Conservation (phyloP, 2,888 invertebrate species). For the Agonopterix subpropinquella region DNA sequence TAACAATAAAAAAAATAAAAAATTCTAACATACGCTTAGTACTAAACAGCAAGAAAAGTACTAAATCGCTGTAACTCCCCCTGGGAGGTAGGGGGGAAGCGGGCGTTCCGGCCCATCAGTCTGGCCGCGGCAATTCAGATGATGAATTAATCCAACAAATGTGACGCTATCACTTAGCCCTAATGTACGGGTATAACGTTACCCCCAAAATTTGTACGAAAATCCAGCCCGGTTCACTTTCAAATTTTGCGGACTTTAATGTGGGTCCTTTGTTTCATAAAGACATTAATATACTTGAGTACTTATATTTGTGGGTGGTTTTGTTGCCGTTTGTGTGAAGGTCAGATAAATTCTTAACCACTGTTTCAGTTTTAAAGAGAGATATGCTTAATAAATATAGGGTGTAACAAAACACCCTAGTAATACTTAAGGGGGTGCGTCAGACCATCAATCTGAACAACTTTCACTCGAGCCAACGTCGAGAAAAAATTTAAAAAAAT, state of each 20-base stretch:
- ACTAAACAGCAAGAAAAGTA: conserved; percentile 31
- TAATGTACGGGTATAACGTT: conserved; percentile 75
- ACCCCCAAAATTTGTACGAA: conserved; percentile 56
- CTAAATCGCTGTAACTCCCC: conserved; percentile 20
- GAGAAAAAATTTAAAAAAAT: too few relatives aligned
- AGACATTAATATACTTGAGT: conserved; percentile 1
- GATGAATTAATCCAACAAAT: conserved; percentile 77
- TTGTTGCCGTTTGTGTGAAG: not conserved
- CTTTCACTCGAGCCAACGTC: too few relatives aligned
- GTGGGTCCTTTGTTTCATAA: conserved; percentile 5
- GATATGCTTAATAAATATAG: too few relatives aligned
- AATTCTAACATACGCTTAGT: too few relatives aligned
- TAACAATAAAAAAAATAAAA: too few relatives aligned
- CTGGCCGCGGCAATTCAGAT: conserved; percentile 76
- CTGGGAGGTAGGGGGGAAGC: conserved; percentile 18
- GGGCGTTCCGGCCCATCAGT: conserved; percentile 71
- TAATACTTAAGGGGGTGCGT: too few relatives aligned
- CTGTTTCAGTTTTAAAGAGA: too few relatives aligned
- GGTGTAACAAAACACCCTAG: too few relatives aligned
- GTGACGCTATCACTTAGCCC: conserved; percentile 76
- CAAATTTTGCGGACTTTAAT: conserved; percentile 50
- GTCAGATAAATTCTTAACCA: too few relatives aligned
- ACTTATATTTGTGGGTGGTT: not conserved
- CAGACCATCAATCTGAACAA: too few relatives aligned
- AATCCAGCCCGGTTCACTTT: conserved; percentile 33